Conservation (phyloP, 2,797 vertebrate species). For the Muscicapa comitata region DNA sequence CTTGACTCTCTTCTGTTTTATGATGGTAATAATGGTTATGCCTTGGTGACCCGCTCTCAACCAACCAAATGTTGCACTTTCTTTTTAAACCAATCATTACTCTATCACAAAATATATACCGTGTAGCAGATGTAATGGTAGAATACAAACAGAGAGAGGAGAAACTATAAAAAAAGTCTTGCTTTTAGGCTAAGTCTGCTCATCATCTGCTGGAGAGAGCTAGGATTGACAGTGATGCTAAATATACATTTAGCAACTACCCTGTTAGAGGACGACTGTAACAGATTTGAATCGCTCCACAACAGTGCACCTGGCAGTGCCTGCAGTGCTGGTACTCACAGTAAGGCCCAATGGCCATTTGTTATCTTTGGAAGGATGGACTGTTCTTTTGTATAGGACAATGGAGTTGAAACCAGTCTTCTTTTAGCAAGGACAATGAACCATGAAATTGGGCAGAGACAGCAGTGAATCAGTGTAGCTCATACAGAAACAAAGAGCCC, state of each 20-base stretch:
- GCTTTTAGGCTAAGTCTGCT: background rate
- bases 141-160: background rate
- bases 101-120: background rate
- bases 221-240: background rate
- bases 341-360: background rate
- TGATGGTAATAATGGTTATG: background rate
- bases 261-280: fast-evolving
- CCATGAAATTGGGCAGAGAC: constrained; percentile 38
- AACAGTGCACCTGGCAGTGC: background rate
- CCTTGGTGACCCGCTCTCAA: background rate
- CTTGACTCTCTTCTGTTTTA: background rate
- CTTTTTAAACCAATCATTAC: background rate
- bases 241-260: background rate
- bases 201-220: background rate
- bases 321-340: background rate
- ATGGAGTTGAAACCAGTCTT: background rate
- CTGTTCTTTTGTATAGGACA: constrained; percentile 17
- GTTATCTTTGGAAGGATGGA: constrained; percentile 18
- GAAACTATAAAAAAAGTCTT: background rate
- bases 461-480: background rate
- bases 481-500: background rate
- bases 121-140: background rate
- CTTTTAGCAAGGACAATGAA: constrained; percentile 21
- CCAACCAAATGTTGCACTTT: background rate
- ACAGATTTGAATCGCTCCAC: background rate